phyloP scores from a whole-genome alignment of 1,140 invertebrate species.

The Brachionus calyciflorus region DNA sequence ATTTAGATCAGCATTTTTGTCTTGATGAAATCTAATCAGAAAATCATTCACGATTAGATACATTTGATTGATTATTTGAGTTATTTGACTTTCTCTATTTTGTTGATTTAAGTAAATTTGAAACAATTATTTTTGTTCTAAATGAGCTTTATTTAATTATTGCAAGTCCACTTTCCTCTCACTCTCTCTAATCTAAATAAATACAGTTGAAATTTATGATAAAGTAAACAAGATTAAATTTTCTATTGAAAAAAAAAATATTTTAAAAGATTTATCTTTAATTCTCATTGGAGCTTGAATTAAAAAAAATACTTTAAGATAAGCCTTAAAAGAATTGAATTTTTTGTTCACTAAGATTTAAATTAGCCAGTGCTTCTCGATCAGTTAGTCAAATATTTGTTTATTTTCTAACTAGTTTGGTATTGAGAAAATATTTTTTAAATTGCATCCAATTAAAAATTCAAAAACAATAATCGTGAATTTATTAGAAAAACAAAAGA shows the following conservation, averaged over 20 bases:
- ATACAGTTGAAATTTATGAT: conserved; percentile 1
- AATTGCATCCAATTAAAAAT: no score
- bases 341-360: no score
- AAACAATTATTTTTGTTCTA: conserved; percentile 39
- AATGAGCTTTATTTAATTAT: conserved; percentile 15
- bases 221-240: conserved; percentile 36
- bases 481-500: no score
- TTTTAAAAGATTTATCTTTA: conserved; percentile 10
- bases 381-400: no score
- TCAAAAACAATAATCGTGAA: no score
- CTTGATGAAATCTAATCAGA: no score
- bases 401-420: no score
- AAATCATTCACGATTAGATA: neutral
- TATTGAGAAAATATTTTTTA: no score
- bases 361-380: no score
- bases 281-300: neutral
- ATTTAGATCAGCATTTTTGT: no score
- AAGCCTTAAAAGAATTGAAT: no score
- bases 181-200: conserved; percentile 7
- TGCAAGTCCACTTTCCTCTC: conserved; percentile 12
- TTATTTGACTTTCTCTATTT: neutral
- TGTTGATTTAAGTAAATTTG: conserved; percentile 9
- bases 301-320: neutral
- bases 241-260: neutral
- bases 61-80: neutral